phyloP scores from a whole-genome alignment of 2,797 vertebrate species.

The Pangasius mekongensis region DNA sequence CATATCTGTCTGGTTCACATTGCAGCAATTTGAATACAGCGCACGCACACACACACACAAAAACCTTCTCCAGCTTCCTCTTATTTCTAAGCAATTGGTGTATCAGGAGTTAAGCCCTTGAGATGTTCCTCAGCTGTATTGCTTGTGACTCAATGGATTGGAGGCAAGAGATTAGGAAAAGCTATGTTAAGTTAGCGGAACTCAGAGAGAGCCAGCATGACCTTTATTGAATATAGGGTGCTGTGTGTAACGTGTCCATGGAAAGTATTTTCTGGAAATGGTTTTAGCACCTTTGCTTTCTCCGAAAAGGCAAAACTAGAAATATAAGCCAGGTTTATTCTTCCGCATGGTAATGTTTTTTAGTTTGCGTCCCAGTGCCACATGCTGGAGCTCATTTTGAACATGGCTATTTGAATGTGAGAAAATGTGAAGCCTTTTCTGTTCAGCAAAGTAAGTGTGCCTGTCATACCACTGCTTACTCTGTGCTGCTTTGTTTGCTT shows the following conservation, averaged over 20 bases:
- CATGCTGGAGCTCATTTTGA: slow-evolving; percentile 18
- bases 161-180: slow-evolving; percentile 38
- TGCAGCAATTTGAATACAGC: slow-evolving; percentile 6
- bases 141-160: slow-evolving; percentile 29
- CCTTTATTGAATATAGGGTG: background rate
- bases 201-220: background rate
- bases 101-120: slow-evolving; percentile 8
- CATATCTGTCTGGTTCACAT: slow-evolving; percentile 28
- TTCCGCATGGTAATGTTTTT: slow-evolving; percentile 1
- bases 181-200: slow-evolving; percentile 5
- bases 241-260: slow-evolving; percentile 5
- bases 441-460: slow-evolving; percentile 36
- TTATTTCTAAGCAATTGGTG: slow-evolving; percentile 1
- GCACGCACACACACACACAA: background rate
- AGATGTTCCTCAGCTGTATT: slow-evolving; percentile 9
- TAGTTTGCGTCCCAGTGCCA: slow-evolving; percentile 3
- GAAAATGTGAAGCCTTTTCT: slow-evolving; percentile 26
- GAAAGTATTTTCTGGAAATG: slow-evolving; percentile 21
- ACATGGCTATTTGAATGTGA: slow-evolving; percentile 9
- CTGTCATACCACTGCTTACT: slow-evolving; percentile 21
- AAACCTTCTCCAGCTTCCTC: background rate
- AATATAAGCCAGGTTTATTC: slow-evolving; percentile 1
- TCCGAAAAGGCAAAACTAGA: slow-evolving; percentile 14
- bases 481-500: slow-evolving; percentile 25
- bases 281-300: slow-evolving; percentile 15